Conservation (phyloP, 1,140 invertebrate genomes). For the Drosophila mojavensis region DNA sequence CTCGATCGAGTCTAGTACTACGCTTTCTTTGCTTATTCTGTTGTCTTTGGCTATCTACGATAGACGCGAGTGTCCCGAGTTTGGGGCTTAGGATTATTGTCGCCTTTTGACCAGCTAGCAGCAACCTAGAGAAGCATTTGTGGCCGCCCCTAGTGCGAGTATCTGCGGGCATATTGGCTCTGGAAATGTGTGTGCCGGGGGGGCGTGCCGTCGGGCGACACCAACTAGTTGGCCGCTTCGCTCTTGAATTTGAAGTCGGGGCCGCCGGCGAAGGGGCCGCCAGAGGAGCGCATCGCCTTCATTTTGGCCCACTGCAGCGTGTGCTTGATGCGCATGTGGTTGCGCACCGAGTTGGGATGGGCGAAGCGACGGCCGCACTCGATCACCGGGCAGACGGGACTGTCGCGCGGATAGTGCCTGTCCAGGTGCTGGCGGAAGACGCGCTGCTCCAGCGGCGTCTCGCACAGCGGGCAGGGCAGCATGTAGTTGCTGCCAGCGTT, state of each 20-base stretch:
- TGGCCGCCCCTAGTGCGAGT: slow-evolving; percentile 46
- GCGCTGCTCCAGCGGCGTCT: slow-evolving; percentile 86
- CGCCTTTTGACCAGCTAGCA: slow-evolving; percentile 70
- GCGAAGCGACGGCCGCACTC: slow-evolving; percentile 90
- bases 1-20: slow-evolving; percentile 23
- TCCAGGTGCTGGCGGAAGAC: slow-evolving; percentile 90
- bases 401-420: slow-evolving; percentile 92
- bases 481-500: slow-evolving; percentile 66
- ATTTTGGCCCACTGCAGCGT: slow-evolving; percentile 91
- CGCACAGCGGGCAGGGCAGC: slow-evolving; percentile 90
- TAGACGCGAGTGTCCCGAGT: slow-evolving; percentile 77
- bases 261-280: slow-evolving; percentile 84
- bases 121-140: slow-evolving; percentile 64
- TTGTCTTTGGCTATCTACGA: slow-evolving; percentile 67
- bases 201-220: not conserved
- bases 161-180: slow-evolving; percentile 23
- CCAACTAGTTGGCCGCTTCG: slow-evolving; percentile 68
- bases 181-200: not conserved
- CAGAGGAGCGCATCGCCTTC: slow-evolving; percentile 91
- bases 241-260: slow-evolving; percentile 83
- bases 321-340: slow-evolving; percentile 93
- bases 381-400: slow-evolving; percentile 90
- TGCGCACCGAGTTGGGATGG: slow-evolving; percentile 92
- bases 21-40: too few species aligned
- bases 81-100: slow-evolving; percentile 69